A percentile compares a stretch with the other conserved stretches of the same genome.
phyloP scores from a whole-genome alignment of 2,797 vertebrate genomes.

The Melanotaenia nigrans region DNA sequence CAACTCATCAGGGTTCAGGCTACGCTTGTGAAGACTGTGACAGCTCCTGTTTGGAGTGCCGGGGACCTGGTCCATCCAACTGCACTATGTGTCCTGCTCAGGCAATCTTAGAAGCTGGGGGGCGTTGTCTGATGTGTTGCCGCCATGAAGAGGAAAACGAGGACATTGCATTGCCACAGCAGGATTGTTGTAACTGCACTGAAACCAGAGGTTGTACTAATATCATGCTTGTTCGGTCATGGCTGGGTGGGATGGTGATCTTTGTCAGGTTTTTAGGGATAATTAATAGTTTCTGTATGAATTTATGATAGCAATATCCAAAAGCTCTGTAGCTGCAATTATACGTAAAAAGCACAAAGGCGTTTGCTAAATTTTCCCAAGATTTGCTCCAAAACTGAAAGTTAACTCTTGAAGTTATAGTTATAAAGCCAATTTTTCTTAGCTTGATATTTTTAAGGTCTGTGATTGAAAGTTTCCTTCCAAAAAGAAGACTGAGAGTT shows the following conservation, averaged over 20 bases:
- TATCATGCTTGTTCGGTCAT: background rate
- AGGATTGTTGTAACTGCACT: conserved; percentile 92
- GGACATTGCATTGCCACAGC: conserved; percentile 18
- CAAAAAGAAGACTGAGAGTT: background rate
- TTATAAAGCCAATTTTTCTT: background rate
- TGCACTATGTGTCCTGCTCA: conserved; percentile 86
- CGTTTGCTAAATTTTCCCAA: background rate
- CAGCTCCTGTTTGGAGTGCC: conserved; percentile 87
- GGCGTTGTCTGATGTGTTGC: conserved; percentile 91
- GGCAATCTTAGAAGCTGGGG: conserved; percentile 81
- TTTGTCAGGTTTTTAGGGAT: background rate
- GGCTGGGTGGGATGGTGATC: background rate
- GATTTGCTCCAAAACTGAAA: background rate
- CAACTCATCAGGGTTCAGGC: conserved; percentile 72
- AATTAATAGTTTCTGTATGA: background rate
- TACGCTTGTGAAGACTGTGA: conserved; percentile 87
- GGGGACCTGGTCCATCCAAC: conserved; percentile 86
- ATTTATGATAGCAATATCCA: background rate
- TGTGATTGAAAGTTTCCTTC: background rate
- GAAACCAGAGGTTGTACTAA: conserved; percentile 82
- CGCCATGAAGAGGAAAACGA: conserved; percentile 40
- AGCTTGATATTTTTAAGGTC: background rate
- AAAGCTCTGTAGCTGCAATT: background rate
- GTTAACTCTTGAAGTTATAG: background rate
- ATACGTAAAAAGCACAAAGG: background rate